phyloP scores from a whole-genome alignment of 2,113 vertebrate genomes.

The Charadrius vociferus region DNA sequence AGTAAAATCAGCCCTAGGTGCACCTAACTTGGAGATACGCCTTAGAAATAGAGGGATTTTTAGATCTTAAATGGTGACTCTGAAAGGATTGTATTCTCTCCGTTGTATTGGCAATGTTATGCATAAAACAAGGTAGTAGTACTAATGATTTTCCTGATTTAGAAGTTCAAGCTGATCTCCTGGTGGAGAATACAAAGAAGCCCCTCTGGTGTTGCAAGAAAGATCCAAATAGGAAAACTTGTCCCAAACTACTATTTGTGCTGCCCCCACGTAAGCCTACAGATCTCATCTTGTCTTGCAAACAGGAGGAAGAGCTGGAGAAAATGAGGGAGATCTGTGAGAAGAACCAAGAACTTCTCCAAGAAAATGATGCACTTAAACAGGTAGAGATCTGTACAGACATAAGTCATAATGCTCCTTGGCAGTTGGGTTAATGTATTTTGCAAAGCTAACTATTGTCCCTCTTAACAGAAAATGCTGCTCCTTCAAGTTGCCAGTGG shows the following conservation, averaged over 20 bases:
- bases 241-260: not conserved
- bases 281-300: not conserved
- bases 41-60: not conserved
- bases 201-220: not conserved
- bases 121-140: not conserved
- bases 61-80: not conserved
- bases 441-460: not conserved
- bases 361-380: constrained; percentile 82
- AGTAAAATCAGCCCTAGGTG: not conserved
- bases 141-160: not conserved
- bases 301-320: constrained; percentile 88
- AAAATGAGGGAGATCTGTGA: constrained; percentile 84
- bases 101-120: not conserved
- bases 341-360: constrained; percentile 84
- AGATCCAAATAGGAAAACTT: not conserved
- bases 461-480: constrained; percentile 80
- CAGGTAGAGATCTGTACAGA: constrained; percentile 72
- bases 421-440: rapidly evolving
- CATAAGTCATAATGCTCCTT: rapidly evolving
- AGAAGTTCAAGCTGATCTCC: not conserved
- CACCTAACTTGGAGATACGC: not conserved
- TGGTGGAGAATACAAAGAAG: not conserved
- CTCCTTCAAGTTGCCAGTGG: constrained; percentile 81
- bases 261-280: not conserved
- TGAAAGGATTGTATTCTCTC: not conserved